phyloP scores from a whole-genome alignment of 2,797 vertebrate species.

The Siniperca undulata region DNA sequence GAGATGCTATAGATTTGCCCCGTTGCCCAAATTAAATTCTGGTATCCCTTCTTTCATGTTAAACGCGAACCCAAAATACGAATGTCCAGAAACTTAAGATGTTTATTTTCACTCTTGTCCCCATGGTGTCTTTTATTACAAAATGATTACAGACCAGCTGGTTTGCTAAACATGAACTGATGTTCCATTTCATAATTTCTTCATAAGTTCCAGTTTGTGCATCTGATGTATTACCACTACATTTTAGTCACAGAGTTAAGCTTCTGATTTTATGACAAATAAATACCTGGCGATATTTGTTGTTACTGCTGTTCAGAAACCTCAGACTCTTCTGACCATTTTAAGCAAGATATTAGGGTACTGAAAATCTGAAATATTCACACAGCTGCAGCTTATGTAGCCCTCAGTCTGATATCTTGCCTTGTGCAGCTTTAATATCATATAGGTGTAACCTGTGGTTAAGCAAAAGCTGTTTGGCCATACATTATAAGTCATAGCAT shows the following conservation, averaged over 20 bases:
- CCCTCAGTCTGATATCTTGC: neutral
- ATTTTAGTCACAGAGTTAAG: neutral
- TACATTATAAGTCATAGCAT: slow-evolving; percentile 1
- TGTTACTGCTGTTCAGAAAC: neutral
- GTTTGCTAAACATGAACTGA: slow-evolving; percentile 7
- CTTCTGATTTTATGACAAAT: neutral
- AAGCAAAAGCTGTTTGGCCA: slow-evolving; percentile 7
- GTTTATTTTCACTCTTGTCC: neutral
- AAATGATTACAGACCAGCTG: slow-evolving; percentile 8
- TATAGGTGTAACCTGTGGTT: slow-evolving; percentile 7
- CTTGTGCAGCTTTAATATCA: slow-evolving; percentile 34
- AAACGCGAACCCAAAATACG: neutral
- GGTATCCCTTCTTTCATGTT: neutral
- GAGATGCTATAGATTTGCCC: neutral
- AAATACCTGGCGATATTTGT: neutral
- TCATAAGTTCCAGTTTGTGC: neutral
- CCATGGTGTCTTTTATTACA: neutral
- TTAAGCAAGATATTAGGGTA: neutral
- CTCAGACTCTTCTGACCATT: neutral
- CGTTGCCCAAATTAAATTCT: neutral
- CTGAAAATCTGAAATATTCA: neutral
- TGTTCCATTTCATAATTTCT: neutral
- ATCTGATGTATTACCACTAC: neutral
- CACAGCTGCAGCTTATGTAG: neutral
- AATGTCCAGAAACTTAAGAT: neutral